phyloP scores from a whole-genome alignment of 2,113 vertebrate genomes.

The Lophotis ruficrista region DNA sequence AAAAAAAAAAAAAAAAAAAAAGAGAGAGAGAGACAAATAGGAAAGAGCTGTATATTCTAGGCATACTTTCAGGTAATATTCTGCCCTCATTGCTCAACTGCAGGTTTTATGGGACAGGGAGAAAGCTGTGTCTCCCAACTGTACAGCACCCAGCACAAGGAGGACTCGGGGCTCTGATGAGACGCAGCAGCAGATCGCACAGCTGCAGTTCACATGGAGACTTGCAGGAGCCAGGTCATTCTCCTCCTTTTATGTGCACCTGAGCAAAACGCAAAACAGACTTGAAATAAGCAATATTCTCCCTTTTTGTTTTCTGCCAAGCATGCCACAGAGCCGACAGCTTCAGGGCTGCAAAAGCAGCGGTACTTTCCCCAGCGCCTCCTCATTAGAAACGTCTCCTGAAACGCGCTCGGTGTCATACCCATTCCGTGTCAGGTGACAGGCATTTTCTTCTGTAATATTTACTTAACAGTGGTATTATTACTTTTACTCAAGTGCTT shows the following conservation, averaged over 20 bases:
- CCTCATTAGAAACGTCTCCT: constrained; percentile 18
- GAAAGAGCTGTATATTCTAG: background rate
- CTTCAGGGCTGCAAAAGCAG: background rate
- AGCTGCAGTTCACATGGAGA: background rate
- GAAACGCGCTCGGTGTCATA: background rate
- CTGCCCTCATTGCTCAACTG: background rate
- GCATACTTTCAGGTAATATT: background rate
- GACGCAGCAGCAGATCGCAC: background rate
- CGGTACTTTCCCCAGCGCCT: background rate
- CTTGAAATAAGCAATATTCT: background rate
- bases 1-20: background rate
- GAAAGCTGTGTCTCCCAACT: fast-evolving
- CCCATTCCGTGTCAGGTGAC: constrained; percentile 28
- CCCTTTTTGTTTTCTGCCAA: background rate
- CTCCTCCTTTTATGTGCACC: background rate
- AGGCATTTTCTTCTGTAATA: background rate
- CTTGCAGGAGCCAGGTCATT: background rate
- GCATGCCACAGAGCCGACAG: background rate
- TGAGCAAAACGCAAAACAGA: background rate
- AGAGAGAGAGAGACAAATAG: background rate
- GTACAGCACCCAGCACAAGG: background rate
- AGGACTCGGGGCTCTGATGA: background rate
- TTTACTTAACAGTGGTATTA: constrained; percentile 37
- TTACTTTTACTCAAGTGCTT: constrained; percentile 62
- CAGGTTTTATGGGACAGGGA: background rate